Base-by-base conservation (phyloP, 2,888 invertebrate species). In the Noctua pronuba region DNA sequence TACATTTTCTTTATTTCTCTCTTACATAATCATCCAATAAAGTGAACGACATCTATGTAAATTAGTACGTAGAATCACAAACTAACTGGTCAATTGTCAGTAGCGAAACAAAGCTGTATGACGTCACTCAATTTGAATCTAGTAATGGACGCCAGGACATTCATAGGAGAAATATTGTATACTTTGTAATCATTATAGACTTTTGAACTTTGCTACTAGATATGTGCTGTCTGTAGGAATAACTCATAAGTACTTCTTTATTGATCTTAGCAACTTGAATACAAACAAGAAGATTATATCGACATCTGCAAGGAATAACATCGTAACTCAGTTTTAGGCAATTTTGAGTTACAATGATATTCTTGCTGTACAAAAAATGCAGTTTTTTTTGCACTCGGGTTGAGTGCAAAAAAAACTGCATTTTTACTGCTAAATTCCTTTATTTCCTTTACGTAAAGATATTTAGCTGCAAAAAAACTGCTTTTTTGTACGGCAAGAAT, bases 21-120 rank as follows among this genome's bases (percentile, higher is more conserved):
- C 24, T 55, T 55, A 8, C 24, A 21, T 24, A 69, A 3, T 16
- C 13, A 79, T 67, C 64, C 13, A 83, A 81, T 79, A 75, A 64
- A 79, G 64, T 67, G 72, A 46, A 62, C 62, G 21, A 46, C 69
- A 80, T 83, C 38, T 72, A 58, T 55, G 44, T 64, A 35, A 80
- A 81, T 67, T 73, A 84, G 31, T 83, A 82, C 81, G 58, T 71
- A 68, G 65, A 65, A 87, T 74, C 41, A 65, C 77, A 77, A 77
- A 86, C 82, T 85, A 86, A 88, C 86, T 82, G 71, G 73, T 86
- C 77, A 84, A 87, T 85, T 86, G 73, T 82, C 64, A 80, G 62
- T 75, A 80, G 62, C 66, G 38, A 52, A 77, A 85, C 85, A 83
- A 78, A 86, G 78, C 76, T 72, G 74, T 73, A 68, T 86, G 73